phyloP scores from a whole-genome alignment of 2,797 vertebrate species.

The Aplochiton taeniatus region DNA sequence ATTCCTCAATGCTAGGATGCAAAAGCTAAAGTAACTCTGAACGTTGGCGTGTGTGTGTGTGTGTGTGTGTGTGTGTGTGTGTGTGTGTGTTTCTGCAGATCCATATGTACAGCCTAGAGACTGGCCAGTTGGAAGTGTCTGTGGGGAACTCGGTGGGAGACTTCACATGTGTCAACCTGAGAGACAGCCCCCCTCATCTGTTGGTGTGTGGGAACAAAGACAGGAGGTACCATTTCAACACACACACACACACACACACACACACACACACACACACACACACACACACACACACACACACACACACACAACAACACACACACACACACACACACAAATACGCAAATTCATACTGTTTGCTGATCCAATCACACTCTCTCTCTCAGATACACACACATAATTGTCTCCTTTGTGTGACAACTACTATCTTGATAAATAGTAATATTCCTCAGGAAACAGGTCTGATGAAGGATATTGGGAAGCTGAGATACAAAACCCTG shows the following conservation, averaged over 20 bases:
- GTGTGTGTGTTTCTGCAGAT: slow-evolving; percentile 71
- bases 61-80: background rate
- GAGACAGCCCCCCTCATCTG: slow-evolving; percentile 82
- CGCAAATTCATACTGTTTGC: background rate
- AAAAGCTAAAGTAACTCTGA: too few relatives aligned
- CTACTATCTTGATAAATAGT: slow-evolving; percentile 6
- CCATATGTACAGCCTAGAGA: slow-evolving; percentile 89
- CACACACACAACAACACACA: background rate
- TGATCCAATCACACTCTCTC: background rate
- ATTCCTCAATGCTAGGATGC: too few relatives aligned
- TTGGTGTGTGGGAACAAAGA: slow-evolving; percentile 94
- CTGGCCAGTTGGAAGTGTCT: slow-evolving; percentile 76
- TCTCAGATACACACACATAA: background rate
- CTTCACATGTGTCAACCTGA: slow-evolving; percentile 90
- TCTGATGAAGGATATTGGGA: slow-evolving; percentile 23
- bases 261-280: slow-evolving; percentile 7
- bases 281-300: slow-evolving; percentile 8
- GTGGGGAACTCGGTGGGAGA: slow-evolving; percentile 86
- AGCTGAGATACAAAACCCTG: slow-evolving; percentile 1
- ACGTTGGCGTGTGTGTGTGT: too few relatives aligned
- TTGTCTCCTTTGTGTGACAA: slow-evolving; percentile 1
- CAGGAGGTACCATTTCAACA: slow-evolving; percentile 78
- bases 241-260: slow-evolving; percentile 10
- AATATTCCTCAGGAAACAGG: slow-evolving; percentile 22
- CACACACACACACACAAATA: background rate